Percentiles rank a stretch among this genome's conserved stretches.
These are phyloP conservation scores for Cephus rjabovi DNA, from an alignment of 2,888 invertebrate genomes.

Conservation along the genomic window DNA sequence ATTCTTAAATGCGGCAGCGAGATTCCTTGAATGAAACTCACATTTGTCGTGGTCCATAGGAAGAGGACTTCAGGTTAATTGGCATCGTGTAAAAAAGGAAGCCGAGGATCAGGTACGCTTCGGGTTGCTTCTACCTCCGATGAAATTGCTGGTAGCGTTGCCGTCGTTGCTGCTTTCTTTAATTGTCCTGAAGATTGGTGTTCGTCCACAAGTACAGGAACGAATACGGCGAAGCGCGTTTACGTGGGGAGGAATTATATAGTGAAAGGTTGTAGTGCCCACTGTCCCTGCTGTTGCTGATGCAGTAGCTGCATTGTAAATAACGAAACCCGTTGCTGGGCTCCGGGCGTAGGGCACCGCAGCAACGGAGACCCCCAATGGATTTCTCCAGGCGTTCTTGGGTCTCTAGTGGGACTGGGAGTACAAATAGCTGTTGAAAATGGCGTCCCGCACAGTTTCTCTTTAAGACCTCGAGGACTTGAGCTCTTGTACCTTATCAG, in stretches of 20 bases:
- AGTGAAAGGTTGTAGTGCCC: background rate
- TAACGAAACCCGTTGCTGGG: background rate
- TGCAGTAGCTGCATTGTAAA: background rate
- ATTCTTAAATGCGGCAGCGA: constrained; percentile 3
- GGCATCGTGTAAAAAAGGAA: background rate
- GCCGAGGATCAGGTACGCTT: background rate
- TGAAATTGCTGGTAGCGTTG: background rate
- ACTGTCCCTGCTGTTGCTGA: background rate
- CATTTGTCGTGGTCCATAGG: background rate
- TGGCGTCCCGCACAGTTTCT: background rate
- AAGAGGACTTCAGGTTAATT: background rate
- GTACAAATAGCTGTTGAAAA: background rate
- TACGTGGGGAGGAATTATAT: background rate
- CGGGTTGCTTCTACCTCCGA: background rate
- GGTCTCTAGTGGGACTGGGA: background rate
- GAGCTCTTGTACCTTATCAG: background rate
- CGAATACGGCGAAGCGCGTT: background rate
- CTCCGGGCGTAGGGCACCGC: background rate
- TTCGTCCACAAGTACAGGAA: background rate
- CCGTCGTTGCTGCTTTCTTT: background rate
- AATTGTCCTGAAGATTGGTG: background rate
- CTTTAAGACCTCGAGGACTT: background rate
- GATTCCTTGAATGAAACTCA: constrained; percentile 10
- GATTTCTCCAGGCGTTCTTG: background rate
- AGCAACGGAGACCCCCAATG: background rate